Conservation (phyloP, 1,140 invertebrate species). For the Glomeris maerens region DNA sequence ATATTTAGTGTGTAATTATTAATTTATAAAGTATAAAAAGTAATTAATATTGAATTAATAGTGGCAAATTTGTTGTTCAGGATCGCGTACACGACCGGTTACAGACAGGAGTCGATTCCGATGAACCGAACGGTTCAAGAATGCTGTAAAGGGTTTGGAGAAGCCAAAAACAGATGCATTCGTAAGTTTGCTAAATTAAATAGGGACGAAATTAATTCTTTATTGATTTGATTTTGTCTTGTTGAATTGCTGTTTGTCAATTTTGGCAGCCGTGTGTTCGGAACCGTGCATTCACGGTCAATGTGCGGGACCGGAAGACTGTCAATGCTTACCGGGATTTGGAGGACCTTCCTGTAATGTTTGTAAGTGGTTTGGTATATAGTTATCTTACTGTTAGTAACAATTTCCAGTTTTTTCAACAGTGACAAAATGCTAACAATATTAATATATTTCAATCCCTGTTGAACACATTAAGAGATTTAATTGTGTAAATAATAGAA, state of each 20-base stretch:
- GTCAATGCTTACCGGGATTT: conserved; percentile 71
- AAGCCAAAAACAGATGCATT: conserved; percentile 33
- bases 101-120: conserved; percentile 37
- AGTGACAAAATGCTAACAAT: too few relatives aligned
- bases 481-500: too few relatives aligned
- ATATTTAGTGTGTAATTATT: conserved; percentile 1
- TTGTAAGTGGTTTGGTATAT: conserved; percentile 46
- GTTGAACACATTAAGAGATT: too few relatives aligned
- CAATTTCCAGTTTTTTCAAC: too few relatives aligned
- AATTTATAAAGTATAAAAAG: too few relatives aligned
- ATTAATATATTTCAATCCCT: too few relatives aligned
- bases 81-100: conserved; percentile 23
- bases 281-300: conserved; percentile 65
- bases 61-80: conserved; percentile 21
- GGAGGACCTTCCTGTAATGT: conserved; percentile 74
- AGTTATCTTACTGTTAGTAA: too few relatives aligned
- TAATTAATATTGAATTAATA: too few relatives aligned
- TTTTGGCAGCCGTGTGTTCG: conserved; percentile 49
- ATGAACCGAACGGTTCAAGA: conserved; percentile 61
- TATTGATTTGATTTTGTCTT: conserved; percentile 1
- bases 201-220: not conserved
- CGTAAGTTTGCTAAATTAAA: conserved; percentile 18
- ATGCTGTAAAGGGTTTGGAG: conserved; percentile 66
- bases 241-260: conserved; percentile 1
- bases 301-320: conserved; percentile 68